Evolutionary conservation across 2,797 vertebrate genomes (phyloP).

Genomic region (Semaprochilodus insignis): DNA sequence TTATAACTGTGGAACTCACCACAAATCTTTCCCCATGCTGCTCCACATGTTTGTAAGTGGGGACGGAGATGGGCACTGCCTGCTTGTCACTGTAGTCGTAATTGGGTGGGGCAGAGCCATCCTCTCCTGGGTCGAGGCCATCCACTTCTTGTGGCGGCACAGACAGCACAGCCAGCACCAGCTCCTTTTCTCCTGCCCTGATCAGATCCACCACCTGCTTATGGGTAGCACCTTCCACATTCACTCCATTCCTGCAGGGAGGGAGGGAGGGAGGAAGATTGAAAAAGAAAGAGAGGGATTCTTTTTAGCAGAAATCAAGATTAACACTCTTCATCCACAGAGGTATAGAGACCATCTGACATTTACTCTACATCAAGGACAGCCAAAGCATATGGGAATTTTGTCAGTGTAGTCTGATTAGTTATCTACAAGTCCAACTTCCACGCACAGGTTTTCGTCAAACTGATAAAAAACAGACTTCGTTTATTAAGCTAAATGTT

Average conservation of each 20-base stretch:
- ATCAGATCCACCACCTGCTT: slow-evolving; percentile 99
- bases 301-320: no score
- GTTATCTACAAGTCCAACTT: no score
- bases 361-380: no score
- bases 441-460: no score
- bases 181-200: slow-evolving; percentile 93
- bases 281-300: background rate
- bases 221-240: slow-evolving; percentile 95
- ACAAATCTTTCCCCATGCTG: slow-evolving; percentile 96
- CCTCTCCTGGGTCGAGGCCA: slow-evolving; percentile 89
- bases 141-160: slow-evolving; percentile 93
- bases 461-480: no score
- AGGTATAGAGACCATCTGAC: no score
- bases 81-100: slow-evolving; percentile 98
- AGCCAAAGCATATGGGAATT: no score
- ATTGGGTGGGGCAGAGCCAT: slow-evolving; percentile 85
- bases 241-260: slow-evolving; percentile 87
- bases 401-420: no score
- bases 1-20: slow-evolving; percentile 77
- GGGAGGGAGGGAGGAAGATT: slow-evolving; percentile 10
- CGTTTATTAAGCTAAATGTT: no score
- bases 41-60: slow-evolving; percentile 97
- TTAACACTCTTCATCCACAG: no score
- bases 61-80: slow-evolving; percentile 95
- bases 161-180: slow-evolving; percentile 92